Percentiles rank a stretch among this genome's conserved stretches.
Conservation (phyloP, 2,888 invertebrate genomes). For the Ligdia adustata region DNA sequence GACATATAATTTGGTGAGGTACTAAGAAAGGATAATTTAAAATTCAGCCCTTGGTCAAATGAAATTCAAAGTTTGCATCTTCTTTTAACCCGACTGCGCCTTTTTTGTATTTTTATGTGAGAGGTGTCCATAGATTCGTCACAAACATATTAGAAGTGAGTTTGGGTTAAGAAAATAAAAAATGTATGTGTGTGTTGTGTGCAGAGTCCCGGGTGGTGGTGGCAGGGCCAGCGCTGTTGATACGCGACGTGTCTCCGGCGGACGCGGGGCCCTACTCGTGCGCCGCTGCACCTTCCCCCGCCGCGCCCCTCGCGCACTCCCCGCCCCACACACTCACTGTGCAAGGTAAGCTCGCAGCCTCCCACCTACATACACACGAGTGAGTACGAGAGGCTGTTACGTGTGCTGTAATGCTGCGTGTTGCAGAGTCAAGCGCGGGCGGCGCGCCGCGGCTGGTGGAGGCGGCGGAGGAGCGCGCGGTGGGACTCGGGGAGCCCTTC, state of each 20-base stretch:
- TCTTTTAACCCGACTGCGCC: no score
- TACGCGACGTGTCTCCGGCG: constrained; percentile 72
- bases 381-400: not conserved
- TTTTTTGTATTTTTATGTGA: no score
- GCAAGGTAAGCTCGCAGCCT: not conserved
- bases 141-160: no score
- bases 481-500: constrained; percentile 81
- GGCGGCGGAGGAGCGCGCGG: constrained; percentile 78
- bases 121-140: no score
- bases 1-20: no score
- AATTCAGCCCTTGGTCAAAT: no score
- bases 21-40: no score
- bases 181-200: no score
- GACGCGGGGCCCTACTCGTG: constrained; percentile 87
- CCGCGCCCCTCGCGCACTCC: constrained; percentile 86
- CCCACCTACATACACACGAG: not conserved
- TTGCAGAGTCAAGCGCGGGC: constrained; percentile 54
- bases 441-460: constrained; percentile 83
- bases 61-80: no score
- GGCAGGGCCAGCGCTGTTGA: constrained; percentile 61
- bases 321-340: constrained; percentile 39
- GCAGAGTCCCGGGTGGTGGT: constrained; percentile 61
- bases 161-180: no score
- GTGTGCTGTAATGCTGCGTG: not conserved
- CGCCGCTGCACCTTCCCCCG: constrained; percentile 86